These are phyloP conservation scores for Turritopsis rubra DNA, from an alignment of 30 jellyfish, hydroid and myxozoan genomes.

Conservation along the genomic window DNA sequence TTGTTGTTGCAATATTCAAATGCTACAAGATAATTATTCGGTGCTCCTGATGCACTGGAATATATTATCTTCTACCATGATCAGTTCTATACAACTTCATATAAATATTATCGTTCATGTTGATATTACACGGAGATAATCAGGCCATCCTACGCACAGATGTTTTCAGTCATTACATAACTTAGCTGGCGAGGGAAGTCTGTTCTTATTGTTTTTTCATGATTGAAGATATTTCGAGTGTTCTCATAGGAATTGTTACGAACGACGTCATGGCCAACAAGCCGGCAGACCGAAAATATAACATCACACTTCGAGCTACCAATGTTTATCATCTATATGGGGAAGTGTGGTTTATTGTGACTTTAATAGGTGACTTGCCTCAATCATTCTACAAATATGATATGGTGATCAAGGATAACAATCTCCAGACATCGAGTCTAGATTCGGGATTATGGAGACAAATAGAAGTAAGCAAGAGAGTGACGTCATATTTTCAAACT, in stretches of 20 bases:
- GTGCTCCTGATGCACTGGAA: no score
- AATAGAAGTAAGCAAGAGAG: constrained; percentile 19
- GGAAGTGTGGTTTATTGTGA: constrained; percentile 49
- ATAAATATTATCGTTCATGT: no score
- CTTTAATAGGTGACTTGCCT: constrained; percentile 53
- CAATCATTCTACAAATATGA: constrained; percentile 63
- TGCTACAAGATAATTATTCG: no score
- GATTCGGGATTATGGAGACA: constrained; percentile 19
- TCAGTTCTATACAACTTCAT: no score
- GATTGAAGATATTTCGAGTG: not conserved
- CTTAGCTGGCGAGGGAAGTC: no score
- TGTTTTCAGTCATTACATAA: no score
- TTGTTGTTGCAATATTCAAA: no score
- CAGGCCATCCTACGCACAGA: no score
- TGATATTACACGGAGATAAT: no score
- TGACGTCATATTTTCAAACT: constrained; percentile 43
- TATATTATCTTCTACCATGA: no score
- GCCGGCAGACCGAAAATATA: constrained; percentile 45
- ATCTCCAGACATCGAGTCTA: constrained; percentile 20
- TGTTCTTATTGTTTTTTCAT: no score
- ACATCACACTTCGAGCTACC: constrained; percentile 76
- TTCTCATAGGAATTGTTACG: constrained; percentile 21
- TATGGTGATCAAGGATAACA: constrained; percentile 31
- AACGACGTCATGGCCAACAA: constrained; percentile 38
- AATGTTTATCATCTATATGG: constrained; percentile 47